Base-by-base conservation (phyloP, 2,797 vertebrate species). In the Eospalax fontanierii region DNA sequence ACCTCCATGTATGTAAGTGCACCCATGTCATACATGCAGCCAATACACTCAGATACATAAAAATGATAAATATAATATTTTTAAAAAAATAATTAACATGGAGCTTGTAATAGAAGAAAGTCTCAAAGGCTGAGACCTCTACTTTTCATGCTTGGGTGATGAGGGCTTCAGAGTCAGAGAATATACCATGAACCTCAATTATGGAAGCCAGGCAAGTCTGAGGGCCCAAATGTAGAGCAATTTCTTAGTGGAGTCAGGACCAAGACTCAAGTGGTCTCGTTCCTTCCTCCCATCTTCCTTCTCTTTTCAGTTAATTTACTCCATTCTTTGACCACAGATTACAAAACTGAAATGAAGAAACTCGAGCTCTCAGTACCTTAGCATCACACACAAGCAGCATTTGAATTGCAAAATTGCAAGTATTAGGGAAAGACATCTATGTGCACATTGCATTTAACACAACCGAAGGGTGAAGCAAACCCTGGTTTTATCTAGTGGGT, bases 291-390 rank as follows among this genome's bases (percentile, higher is more conserved):
- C 14, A 1, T 2, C 9, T 68, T 71, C 2, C 26, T 35, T 89
- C 82, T 93, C 70, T 95, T 68, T 95, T 76, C 78, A 16, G 94
- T 95, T 96, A 90, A 65, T 84, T 97, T 93, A 40, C 90, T 81
- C 65, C 83, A 84, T 87, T 93, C 57, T 83, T 86, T 84, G 33
- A 91, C 96, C 92, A 90, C 92, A 89, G 59, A 87, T 97, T 97
- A 63, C 86, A 93, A 95, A 96, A 97, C n/a, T 63, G 6, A 79
- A 82, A 65, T 97, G 96, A 93, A 93, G 97, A 97, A 95, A 95
- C 89, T 3, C 73, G 89, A 26, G 7, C 61, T 78, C 46, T 73
- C 74, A 30, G 79, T 46, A 33, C 50, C 22, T 61, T 66, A 65
- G 68, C 40, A n/a, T 74, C 50, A 73, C 68, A 61, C 66, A 61